Percentiles rank a stretch among this genome's conserved stretches.
Evolutionary conservation across 1,140 invertebrate species (phyloP).

Genomic region (Ptiloglossa arizonensis): DNA sequence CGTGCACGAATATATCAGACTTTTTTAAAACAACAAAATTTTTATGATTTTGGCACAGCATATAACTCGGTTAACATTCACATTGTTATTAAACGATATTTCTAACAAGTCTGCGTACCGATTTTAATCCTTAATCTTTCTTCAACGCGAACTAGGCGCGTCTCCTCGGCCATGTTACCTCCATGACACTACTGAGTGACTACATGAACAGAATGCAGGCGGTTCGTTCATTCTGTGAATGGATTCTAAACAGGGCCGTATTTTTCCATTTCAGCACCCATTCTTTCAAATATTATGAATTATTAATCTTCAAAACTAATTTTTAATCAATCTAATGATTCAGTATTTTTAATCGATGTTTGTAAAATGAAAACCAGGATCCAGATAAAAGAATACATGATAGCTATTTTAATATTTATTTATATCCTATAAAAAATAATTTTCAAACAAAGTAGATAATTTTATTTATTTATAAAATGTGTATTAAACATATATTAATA

Average conservation of each 20-base stretch:
- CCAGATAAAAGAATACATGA: not conserved
- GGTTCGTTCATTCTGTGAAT: constrained; percentile 80
- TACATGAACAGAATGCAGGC: constrained; percentile 78
- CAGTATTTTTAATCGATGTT: not conserved
- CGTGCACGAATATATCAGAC: constrained; percentile 4
- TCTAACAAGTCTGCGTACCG: constrained; percentile 82
- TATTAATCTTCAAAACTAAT: not conserved
- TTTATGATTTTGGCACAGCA: no score
- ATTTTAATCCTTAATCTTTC: constrained; percentile 94
- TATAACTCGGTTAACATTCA: not conserved
- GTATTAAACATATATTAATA: not conserved
- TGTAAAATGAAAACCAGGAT: not conserved
- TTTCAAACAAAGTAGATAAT: not conserved
- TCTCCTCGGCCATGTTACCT: constrained; percentile 93
- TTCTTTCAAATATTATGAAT: not conserved
- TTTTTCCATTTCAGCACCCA: not conserved
- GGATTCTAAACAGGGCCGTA: constrained; percentile 74
- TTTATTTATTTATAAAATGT: not conserved
- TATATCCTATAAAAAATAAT: not conserved
- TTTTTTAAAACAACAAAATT: constrained; percentile 20
- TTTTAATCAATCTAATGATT: not conserved
- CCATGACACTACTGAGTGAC: constrained; percentile 83
- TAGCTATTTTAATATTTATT: not conserved
- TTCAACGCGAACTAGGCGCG: constrained; percentile 91
- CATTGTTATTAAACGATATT: constrained; percentile 13